These are phyloP conservation scores for Didymodactylos carnosus DNA, from an alignment of 2,888 invertebrate species.

Conservation along the genomic window DNA sequence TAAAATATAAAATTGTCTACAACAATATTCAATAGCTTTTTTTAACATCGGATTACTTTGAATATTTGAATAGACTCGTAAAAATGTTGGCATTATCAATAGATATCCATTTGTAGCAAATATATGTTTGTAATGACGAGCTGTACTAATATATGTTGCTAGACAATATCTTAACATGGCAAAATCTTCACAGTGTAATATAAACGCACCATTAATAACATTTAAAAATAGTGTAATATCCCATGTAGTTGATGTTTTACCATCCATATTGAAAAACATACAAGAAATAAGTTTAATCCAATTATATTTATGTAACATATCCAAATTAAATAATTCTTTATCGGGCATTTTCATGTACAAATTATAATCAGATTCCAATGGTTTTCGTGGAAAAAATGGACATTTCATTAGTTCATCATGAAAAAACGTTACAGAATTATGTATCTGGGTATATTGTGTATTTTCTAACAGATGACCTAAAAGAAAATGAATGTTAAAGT, in stretches of 20 bases:
- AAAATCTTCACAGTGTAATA: constrained; percentile 87
- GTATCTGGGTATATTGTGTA: constrained; percentile 4
- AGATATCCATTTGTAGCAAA: constrained; percentile 92
- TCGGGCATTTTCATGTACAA: constrained; percentile 26
- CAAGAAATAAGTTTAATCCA: constrained; percentile 67
- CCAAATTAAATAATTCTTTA: constrained; percentile 45
- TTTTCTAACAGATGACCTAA: constrained; percentile 20
- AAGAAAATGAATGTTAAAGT: constrained; percentile 61
- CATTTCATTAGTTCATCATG: constrained; percentile 96
- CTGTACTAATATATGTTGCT: constrained; percentile 89
- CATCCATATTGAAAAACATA: constrained; percentile 94
- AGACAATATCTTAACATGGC: constrained; percentile 81
- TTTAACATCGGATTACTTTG: constrained; percentile 86
- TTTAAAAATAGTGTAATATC: constrained; percentile 92
- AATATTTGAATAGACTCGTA: constrained; percentile 88
- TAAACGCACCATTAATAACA: constrained; percentile 82
- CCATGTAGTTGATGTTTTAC: constrained; percentile 82
- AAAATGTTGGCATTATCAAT: constrained; percentile 83
- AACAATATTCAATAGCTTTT: constrained; percentile 86
- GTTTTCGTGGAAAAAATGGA: constrained; percentile 90
- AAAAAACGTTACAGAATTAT: constrained; percentile 58
- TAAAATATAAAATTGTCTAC: constrained; percentile 89
- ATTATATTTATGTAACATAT: constrained; percentile 91
- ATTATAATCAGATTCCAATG: constrained; percentile 82
- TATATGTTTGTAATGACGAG: constrained; percentile 91